These are phyloP conservation scores for Danio aesculapii DNA, from an alignment of 2,797 vertebrate genomes.

Conservation along the genomic window DNA sequence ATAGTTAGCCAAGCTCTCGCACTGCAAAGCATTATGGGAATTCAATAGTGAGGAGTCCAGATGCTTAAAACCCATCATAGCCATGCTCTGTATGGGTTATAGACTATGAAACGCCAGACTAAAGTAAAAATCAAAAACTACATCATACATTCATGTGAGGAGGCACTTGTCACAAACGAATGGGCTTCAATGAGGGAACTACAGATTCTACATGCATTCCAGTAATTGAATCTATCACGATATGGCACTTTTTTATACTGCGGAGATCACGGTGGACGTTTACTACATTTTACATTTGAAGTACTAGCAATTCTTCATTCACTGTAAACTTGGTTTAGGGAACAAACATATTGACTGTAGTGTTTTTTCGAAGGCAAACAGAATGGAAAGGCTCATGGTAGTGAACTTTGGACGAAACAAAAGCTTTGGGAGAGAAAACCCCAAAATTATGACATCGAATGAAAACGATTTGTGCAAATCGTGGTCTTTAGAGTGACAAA, in stretches of 20 bases:
- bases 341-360: not conserved
- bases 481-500: not conserved
- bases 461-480: slow-evolving; percentile 33
- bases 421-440: slow-evolving; percentile 13
- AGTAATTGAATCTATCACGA: slow-evolving; percentile 7
- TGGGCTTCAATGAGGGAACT: slow-evolving; percentile 24
- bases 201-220: slow-evolving; percentile 36
- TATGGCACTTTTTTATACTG: not conserved
- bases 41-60: not conserved
- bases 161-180: slow-evolving; percentile 55
- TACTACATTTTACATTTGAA: not conserved
- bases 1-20: not conserved
- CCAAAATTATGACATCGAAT: not conserved
- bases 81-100: not conserved
- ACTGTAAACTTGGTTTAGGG: slow-evolving; percentile 26
- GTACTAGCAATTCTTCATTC: not conserved
- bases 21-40: not conserved
- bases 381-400: slow-evolving; percentile 28
- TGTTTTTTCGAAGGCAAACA: slow-evolving; percentile 5
- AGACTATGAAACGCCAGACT: not conserved
- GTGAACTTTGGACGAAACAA: slow-evolving; percentile 6
- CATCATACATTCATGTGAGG: slow-evolving; percentile 43
- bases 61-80: not conserved
- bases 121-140: slow-evolving; percentile 28
- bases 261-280: not conserved